Evolutionary conservation across 2,888 invertebrate species (phyloP), one percentile per base, ranked within the genome.

Genomic region (Rugalucina vietnamica): DNA sequence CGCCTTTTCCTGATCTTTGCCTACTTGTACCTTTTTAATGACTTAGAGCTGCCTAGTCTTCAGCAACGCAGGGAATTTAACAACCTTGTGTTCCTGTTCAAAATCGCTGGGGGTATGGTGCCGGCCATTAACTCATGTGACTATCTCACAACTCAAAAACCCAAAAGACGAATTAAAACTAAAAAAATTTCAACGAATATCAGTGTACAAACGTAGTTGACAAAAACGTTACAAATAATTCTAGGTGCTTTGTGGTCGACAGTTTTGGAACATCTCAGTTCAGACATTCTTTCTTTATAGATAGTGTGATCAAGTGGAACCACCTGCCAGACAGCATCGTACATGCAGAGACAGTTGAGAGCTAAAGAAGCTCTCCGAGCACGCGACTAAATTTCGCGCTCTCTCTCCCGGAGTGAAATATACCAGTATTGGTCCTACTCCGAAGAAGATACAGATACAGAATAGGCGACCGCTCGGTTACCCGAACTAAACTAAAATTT

Each of bases 321-420:
- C 43, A 72, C 24, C 43, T 43, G 4, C 43, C 39, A 43, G 21
- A 29, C 29, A 36, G 18, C 24, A 49, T 72, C 29, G 49, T 72
- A 32, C 72, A 72, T 49, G 72, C 72, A 43, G 43, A 72, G 57
- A 75, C 72, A 72, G 43, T 4, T 39, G 72, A 72, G 72, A 49
- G 43, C 49, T 73, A n/a, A n/a, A n/a, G n/a, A n/a, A n/a, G n/a
- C n/a, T n/a, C n/a, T n/a, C n/a, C n/a, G n/a, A n/a, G n/a, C n/a
- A n/a, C n/a, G n/a, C n/a, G n/a, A n/a, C n/a, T n/a, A n/a, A n/a
- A n/a, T n/a, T n/a, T n/a, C n/a, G n/a, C n/a, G n/a, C n/a, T n/a
- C n/a, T n/a, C n/a, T n/a, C n/a, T n/a, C n/a, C n/a, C n/a, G n/a
- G n/a, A n/a, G n/a, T n/a, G n/a, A n/a, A n/a, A n/a, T n/a, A n/a